Base-by-base conservation (phyloP, 2,888 invertebrate genomes). In the Sarcophaga variegata region DNA sequence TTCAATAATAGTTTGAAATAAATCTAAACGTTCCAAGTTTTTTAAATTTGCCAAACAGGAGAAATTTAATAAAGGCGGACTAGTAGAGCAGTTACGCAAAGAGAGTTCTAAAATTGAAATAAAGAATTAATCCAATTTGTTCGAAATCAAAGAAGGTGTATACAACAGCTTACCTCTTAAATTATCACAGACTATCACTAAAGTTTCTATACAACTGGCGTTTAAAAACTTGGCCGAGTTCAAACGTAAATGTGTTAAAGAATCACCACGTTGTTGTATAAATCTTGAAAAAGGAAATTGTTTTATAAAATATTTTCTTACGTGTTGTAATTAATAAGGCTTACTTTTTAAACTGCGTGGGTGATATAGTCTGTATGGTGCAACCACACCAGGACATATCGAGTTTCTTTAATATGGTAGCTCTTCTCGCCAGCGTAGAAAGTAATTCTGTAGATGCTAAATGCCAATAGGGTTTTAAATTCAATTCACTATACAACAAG, bases 341-440 rank as follows among this genome's bases (percentile, higher is more conserved):
- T 3, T 90, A 94, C 94, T 93, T 92, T 81, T 93, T 92, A 87
- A 96, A 94, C 89, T 94, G 94, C 78, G 93, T 91, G 63, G 94
- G 91, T 49, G 93, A 93, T 80, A 96, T 94, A 49, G 94, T 93
- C 78, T 94, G 93, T 89, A 95, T 95, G 59, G 85, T 87, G 89
- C 95, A 95, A n/a, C 97, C 97, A 91, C 98, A 98, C 98, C 98
- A 98, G 0, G 98, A 97, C 4, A 98, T 93, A 92, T 98, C 97
- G 54, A 98, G 92, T 92, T 96, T 96, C 91, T 96, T 96, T 71
- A 98, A 94, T 91, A 95, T 95, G 88, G 95, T 95, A 91, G 96
- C 96, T 81, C 96, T 95, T 47, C 91, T 91, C 37, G 93, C 93
- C 87, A 96, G 93, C 71, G 93, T 94, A 76, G 94, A 93, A 54